Base-by-base conservation (phyloP, 2,113 vertebrate species). In the Odocoileus hemionus region DNA sequence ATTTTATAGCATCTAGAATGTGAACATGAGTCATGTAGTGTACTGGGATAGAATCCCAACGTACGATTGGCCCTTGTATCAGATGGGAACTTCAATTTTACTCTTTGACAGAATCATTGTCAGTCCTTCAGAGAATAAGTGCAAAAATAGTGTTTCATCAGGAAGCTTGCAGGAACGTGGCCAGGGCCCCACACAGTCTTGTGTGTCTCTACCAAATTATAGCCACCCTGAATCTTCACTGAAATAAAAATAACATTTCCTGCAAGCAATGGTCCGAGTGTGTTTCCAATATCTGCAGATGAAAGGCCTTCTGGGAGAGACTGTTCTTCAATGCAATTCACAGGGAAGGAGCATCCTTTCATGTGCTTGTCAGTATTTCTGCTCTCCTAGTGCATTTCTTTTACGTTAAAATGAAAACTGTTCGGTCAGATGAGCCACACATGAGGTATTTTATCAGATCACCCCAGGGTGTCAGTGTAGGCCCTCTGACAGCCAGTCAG, bases 61-160 rank as follows among this genome's bases (percentile, higher is more conserved):
- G 3, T 83, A 16, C 94, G 90, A 28, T 64, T 88, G 33, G 61
- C n/a, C 43, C 26, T 52, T 90, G 28, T 58, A 64, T 50, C 61
- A 78, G 89, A 47, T 86, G 88, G 15, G 70, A 95, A 60, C 86
- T 95, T 96, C 82, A 94, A 67, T 54, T 89, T 83, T 93, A 67
- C 52, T 87, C 26, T 94, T 96, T 47, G 76, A 10, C 55, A 50
- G 74, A 70, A 55, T 91, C 78, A 33, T 30, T 47, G 21, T 74
- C 85, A 70, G 1, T 55, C 45, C 43, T 91, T 88, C 28, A 86
- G 74, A 84, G 45, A 60, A 26, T 70, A 83, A 84, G 33, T 55
- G 11, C 60, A 57, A 89, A 95, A 96, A 82, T 76, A 84, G 45
- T 6, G 7, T 87, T 96, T 91, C 33, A 91, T 67, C n/a, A 95